Evolutionary conservation across 1,140 invertebrate genomes (phyloP).

Genomic region (Platorchestia sp.): DNA sequence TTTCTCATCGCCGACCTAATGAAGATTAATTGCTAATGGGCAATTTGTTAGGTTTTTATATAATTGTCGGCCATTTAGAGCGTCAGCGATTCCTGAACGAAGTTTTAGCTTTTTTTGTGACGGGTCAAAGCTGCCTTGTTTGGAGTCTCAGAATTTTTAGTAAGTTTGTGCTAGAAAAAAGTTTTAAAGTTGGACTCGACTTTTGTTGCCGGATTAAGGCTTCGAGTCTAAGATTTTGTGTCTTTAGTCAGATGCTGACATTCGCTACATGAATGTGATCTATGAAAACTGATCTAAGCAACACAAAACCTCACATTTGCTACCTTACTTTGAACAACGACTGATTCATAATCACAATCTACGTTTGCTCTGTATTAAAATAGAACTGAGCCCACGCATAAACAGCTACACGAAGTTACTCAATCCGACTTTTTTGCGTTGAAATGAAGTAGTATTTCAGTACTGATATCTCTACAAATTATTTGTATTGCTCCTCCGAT

Average conservation of each 20-base stretch:
- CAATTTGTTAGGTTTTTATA: constrained; percentile 27
- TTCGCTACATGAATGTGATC: background rate
- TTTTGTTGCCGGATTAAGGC: background rate
- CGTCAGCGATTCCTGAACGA: background rate
- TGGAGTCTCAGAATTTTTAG: background rate
- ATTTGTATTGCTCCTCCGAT: background rate
- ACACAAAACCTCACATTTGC: background rate
- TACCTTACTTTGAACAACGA: too few species aligned
- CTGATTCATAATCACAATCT: too few species aligned
- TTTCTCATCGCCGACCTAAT: constrained; percentile 25
- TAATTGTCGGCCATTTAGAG: constrained; percentile 16
- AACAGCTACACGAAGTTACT: too few species aligned
- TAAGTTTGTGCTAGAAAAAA: background rate
- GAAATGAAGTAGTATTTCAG: background rate
- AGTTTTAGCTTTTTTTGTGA: background rate
- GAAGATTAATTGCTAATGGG: constrained; percentile 52
- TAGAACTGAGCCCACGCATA: too few species aligned
- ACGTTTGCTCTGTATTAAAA: too few species aligned
- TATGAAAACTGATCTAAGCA: background rate
- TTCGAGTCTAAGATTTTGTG: background rate
- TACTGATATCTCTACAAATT: background rate
- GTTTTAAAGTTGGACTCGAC: background rate
- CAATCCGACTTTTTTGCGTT: too few species aligned
- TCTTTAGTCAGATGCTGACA: background rate
- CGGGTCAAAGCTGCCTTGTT: background rate